A percentile compares a stretch with the other conserved stretches of the same genome.
phyloP scores from a whole-genome alignment of 1,140 invertebrate genomes.

The Brevipalpus yothersi region DNA sequence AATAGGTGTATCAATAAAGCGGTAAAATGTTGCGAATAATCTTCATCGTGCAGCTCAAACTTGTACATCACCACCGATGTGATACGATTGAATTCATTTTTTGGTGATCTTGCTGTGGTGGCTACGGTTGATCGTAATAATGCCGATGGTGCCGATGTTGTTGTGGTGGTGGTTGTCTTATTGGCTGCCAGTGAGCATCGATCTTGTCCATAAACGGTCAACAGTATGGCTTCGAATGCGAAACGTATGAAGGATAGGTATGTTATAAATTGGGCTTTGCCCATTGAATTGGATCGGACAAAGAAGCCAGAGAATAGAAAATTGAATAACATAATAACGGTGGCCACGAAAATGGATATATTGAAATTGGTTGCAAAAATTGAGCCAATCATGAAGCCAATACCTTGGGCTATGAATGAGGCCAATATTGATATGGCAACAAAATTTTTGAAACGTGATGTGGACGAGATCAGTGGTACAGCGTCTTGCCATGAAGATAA shows the following conservation, averaged over 20 bases:
- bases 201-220: not conserved
- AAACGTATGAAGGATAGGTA: conserved; percentile 1
- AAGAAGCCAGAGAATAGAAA: conserved; percentile 2
- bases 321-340: not conserved
- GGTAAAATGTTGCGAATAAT: not conserved
- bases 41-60: not conserved
- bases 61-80: conserved; percentile 1
- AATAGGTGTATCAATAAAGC: not conserved
- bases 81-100: not conserved
- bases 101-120: not conserved
- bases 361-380: conserved; percentile 1
- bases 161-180: not conserved
- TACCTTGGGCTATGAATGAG: not conserved
- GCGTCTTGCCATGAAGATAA: not conserved
- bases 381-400: not conserved
- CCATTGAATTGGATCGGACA: not conserved
- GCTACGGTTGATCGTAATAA: not conserved
- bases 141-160: not conserved
- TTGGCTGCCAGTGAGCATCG: not conserved
- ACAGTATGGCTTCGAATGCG: not conserved
- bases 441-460: not conserved
- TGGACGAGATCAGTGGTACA: not conserved
- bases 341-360: conserved; percentile 1
- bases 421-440: not conserved
- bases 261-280: not conserved